Evolutionary conservation across 2,113 vertebrate species (phyloP).

Genomic region (Chionis minor): DNA sequence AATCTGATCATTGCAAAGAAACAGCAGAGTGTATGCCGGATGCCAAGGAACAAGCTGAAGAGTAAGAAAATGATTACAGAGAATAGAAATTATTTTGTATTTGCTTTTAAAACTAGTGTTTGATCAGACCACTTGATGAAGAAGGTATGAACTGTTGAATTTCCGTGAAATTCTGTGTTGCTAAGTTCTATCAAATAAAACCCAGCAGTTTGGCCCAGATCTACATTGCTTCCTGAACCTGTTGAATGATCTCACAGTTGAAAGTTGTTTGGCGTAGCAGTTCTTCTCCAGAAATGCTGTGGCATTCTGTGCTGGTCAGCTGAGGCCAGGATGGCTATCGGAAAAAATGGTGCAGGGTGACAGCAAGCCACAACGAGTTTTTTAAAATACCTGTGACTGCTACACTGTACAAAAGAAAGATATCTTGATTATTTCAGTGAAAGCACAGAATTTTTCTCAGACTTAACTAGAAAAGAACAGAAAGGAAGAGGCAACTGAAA

Average conservation of each 20-base stretch:
- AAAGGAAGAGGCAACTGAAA: background rate
- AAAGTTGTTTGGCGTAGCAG: background rate
- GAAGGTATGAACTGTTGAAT: background rate
- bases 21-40: background rate
- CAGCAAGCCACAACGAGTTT: background rate
- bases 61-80: background rate
- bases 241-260: slow-evolving; percentile 12
- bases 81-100: background rate
- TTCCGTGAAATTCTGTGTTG: background rate
- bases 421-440: background rate
- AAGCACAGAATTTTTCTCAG: background rate
- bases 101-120: background rate
- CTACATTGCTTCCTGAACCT: background rate
- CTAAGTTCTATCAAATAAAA: background rate
- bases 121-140: background rate
- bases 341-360: background rate
- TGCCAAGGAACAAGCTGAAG: background rate
- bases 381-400: background rate
- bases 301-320: background rate
- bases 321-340: background rate
- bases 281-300: background rate
- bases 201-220: background rate
- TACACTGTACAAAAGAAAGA: background rate
- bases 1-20: background rate
- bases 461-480: background rate